A percentile compares a stretch with the other conserved stretches of the same genome.
These are phyloP conservation scores for Tenthredo notha DNA, from an alignment of 2,888 invertebrate genomes.

Conservation along the genomic window DNA sequence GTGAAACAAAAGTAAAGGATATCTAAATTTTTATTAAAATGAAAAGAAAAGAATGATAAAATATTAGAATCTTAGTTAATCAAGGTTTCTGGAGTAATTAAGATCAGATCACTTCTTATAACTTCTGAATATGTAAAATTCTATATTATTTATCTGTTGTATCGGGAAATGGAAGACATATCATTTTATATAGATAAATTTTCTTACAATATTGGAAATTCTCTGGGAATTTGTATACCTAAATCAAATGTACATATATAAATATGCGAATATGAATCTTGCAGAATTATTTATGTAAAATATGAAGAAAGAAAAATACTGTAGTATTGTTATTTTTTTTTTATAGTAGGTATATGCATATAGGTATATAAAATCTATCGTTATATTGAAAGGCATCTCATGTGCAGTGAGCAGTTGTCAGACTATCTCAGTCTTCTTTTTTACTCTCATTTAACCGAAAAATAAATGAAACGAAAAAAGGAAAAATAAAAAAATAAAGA, in stretches of 20 bases:
- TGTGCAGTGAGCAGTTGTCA: slow-evolving; percentile 50
- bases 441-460: slow-evolving; percentile 30
- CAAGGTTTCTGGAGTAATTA: neutral
- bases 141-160: neutral
- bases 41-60: neutral
- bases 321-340: too few relatives aligned
- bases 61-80: neutral
- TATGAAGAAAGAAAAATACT: slow-evolving; percentile 16
- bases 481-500: neutral
- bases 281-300: neutral
- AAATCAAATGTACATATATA: neutral
- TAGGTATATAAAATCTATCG: slow-evolving; percentile 4
- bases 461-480: neutral
- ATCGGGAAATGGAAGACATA: slow-evolving; percentile 10
- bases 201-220: neutral
- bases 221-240: neutral
- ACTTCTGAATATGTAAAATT: neutral
- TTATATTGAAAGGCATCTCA: slow-evolving; percentile 43
- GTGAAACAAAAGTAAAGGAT: neutral
- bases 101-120: neutral
- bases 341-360: neutral
- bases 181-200: neutral
- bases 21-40: neutral
- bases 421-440: slow-evolving; percentile 43
- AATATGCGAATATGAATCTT: neutral